A percentile compares a stretch with the other conserved stretches of the same genome.
These are phyloP conservation scores for Threskiornis aethiopicus DNA, from an alignment of 2,797 vertebrate genomes.

Conservation along the genomic window DNA sequence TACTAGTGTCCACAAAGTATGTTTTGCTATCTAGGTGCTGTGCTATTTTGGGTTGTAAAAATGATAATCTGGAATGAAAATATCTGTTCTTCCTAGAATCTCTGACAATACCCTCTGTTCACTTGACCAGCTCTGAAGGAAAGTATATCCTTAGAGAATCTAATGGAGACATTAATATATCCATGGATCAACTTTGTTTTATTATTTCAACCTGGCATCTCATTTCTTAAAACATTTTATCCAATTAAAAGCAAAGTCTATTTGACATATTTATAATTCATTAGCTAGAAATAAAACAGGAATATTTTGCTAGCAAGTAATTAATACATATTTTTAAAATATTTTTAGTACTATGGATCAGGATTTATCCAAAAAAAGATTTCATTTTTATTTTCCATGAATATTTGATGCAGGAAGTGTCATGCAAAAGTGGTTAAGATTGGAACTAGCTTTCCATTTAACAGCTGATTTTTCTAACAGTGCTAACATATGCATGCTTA, in stretches of 20 bases:
- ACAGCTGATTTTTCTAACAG: not conserved
- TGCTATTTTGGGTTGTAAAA: not conserved
- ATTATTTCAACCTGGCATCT: not conserved
- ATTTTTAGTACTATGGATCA: not conserved
- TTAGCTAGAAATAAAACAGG: not conserved
- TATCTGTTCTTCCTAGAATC: not conserved
- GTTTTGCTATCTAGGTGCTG: not conserved
- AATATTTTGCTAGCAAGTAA: not conserved
- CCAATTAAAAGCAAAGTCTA: not conserved
- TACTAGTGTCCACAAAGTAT: not conserved
- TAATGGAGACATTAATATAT: not conserved
- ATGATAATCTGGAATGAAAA: not conserved
- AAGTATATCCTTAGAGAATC: not conserved
- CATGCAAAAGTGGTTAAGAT: not conserved
- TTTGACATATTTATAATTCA: not conserved
- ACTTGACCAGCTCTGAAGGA: not conserved
- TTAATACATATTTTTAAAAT: not conserved
- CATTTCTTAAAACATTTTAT: not conserved
- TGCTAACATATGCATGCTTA: not conserved
- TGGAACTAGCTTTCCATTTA: not conserved
- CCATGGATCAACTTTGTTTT: not conserved
- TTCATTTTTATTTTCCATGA: not conserved
- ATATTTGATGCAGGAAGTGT: not conserved
- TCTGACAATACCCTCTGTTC: not conserved
- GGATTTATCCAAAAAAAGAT: not conserved